Percentiles rank a stretch among this genome's conserved stretches.
Conservation (phyloP, 2,797 vertebrate species). For the Rachycentron canadum region DNA sequence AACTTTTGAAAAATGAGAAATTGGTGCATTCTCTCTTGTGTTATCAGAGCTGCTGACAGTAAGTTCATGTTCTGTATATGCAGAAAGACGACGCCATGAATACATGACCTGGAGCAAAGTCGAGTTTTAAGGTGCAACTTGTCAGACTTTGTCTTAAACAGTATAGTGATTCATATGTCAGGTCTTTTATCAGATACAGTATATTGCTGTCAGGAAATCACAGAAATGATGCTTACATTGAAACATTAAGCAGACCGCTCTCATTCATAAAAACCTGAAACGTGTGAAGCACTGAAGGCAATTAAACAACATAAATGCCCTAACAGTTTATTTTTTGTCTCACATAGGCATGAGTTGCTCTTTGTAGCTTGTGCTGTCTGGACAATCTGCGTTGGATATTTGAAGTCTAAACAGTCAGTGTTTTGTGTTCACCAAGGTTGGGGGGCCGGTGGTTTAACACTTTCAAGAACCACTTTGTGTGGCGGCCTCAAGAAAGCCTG, state of each 20-base stretch:
- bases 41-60: conserved; percentile 76
- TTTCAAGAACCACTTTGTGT: conserved; percentile 77
- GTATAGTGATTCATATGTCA: conserved; percentile 31
- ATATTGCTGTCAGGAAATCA: conserved; percentile 4
- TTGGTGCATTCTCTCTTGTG: conserved; percentile 74
- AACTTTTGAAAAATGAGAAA: conserved; percentile 79
- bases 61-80: conserved; percentile 71
- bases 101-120: conserved; percentile 67
- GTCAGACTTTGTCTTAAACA: conserved; percentile 37
- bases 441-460: conserved; percentile 72
- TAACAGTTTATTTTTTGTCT: conserved; percentile 48
- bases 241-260: conserved; percentile 17
- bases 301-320: conserved; percentile 37
- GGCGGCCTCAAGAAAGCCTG: conserved; percentile 70
- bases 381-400: conserved; percentile 67
- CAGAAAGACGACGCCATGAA: conserved; percentile 44
- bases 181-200: conserved; percentile 10
- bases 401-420: conserved; percentile 72
- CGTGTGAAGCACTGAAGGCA: conserved; percentile 19
- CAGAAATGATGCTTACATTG: conserved; percentile 5
- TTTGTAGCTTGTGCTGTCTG: conserved; percentile 59
- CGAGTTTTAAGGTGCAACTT: conserved; percentile 41
- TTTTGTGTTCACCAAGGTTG: conserved; percentile 61
- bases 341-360: conserved; percentile 19
- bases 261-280: conserved; percentile 38